These are phyloP conservation scores for Cephus pulcher DNA, from an alignment of 2,888 invertebrate species.

Conservation along the genomic window DNA sequence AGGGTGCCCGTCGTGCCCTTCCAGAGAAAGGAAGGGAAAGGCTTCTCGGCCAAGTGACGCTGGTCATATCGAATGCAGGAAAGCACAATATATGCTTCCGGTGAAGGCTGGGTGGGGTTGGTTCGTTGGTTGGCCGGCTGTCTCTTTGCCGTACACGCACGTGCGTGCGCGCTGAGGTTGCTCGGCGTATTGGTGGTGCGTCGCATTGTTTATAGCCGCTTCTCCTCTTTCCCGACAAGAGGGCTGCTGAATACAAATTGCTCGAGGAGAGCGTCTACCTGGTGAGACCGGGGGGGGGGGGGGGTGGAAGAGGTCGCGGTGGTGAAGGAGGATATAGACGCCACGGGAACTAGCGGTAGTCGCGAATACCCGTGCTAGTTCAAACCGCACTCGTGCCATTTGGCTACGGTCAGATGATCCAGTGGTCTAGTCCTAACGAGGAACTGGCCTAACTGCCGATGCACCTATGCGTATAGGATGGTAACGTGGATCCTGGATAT, in stretches of 20 bases:
- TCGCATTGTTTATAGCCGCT: slow-evolving; percentile 65
- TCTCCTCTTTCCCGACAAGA: slow-evolving; percentile 60
- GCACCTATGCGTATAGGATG: background rate
- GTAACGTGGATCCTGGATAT: background rate
- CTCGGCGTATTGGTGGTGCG: slow-evolving; percentile 57
- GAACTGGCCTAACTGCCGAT: background rate
- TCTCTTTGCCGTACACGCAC: slow-evolving; percentile 51
- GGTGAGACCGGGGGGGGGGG: background rate
- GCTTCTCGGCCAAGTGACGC: background rate
- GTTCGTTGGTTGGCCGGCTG: slow-evolving; percentile 41
- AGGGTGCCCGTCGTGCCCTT: background rate
- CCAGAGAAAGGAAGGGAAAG: slow-evolving; percentile 3
- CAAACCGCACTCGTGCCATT: background rate
- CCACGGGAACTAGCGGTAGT: background rate
- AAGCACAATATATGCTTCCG: slow-evolving; percentile 61
- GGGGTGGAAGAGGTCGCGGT: background rate
- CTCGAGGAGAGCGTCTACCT: slow-evolving; percentile 27
- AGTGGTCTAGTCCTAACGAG: background rate
- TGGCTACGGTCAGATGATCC: background rate
- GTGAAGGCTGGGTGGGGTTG: slow-evolving; percentile 55
- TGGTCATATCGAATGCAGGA: slow-evolving; percentile 60
- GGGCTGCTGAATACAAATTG: slow-evolving; percentile 62
- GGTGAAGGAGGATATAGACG: slow-evolving; percentile 5
- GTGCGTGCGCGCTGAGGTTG: slow-evolving; percentile 43
- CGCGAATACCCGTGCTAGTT: background rate